phyloP scores from a whole-genome alignment of 2,113 vertebrate species.

The Nesoenas mayeri region DNA sequence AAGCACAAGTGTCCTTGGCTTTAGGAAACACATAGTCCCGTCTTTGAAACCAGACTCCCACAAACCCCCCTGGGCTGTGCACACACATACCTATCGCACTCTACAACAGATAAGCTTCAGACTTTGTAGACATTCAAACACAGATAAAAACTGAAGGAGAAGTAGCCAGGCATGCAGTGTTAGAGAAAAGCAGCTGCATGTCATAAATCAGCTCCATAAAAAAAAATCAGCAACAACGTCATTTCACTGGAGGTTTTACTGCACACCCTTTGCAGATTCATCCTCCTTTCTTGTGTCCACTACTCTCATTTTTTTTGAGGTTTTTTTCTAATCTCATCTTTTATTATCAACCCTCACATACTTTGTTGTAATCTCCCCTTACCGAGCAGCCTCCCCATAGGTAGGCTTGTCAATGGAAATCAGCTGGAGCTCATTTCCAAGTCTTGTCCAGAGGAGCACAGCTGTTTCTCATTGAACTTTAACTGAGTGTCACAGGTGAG shows the following conservation, averaged over 20 bases:
- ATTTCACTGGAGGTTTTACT: neutral
- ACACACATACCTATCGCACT: neutral
- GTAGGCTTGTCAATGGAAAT: neutral
- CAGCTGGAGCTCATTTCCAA: neutral
- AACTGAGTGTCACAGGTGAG: neutral
- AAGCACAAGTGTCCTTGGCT: neutral
- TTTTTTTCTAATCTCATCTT: neutral
- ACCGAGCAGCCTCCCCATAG: neutral
- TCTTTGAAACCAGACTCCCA: neutral
- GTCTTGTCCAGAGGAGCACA: neutral
- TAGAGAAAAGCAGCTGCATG: constrained; percentile 30
- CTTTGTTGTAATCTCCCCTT: neutral
- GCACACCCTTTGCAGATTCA: neutral
- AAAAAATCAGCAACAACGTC: neutral
- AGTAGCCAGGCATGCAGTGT: neutral
- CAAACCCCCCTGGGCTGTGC: neutral
- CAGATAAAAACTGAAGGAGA: constrained; percentile 14
- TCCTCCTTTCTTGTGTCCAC: neutral
- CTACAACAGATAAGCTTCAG: constrained; percentile 9
- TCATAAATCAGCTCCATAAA: constrained; percentile 10
- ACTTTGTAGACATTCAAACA: neutral
- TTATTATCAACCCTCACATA: neutral
- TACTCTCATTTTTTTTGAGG: neutral
- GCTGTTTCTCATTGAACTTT: neutral
- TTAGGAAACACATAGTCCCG: neutral